Base-by-base conservation (phyloP, 2,888 invertebrate species). In the Ceriagrion tenellum region DNA sequence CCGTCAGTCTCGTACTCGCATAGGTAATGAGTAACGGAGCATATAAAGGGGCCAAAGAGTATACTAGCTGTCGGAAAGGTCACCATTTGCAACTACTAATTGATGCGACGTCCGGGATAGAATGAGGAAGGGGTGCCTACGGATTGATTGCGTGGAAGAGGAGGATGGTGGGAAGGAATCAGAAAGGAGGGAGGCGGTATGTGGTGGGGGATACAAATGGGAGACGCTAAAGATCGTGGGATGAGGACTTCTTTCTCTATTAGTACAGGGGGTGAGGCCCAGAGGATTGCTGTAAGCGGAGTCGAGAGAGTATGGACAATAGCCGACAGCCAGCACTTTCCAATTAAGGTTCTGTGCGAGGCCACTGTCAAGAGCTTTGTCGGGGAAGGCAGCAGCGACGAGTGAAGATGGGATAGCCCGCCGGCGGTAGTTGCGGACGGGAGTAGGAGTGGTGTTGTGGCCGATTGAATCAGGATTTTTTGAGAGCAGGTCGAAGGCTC, bases 311-410 rank as follows among this genome's bases (percentile, higher is more conserved):
- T 81, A 59, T 69, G 93, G 93, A 93, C 93, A 93, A 93, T 93
- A 69, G 93, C 93, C 93, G 74, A 74, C 93, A 69, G 93, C 93
- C 63, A 47, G 93, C 69, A 93, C 47, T 47, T 93, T 93, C 93
- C 93, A 93, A 93, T 93, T 93, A 93, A 93, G 93, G 93, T 35
- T n/a, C 47, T 63, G 91, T 20, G 63, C 63, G 63, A 74, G 69
- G 69, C 69, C 93, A 63, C 91, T 63, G 91, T 93, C 63, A n/a
- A 93, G 93, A n/a, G 93, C 63, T 93, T 91, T 93, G 93, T 93
- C 93, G 93, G 93, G 47, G 47, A 74, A 81, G 81, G 81, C 81
- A 81, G 35, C 81, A 81, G 81, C 81, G 69, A 55, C n/a, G 89
- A 47, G 47, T 8, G 88, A 88, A 35, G 88, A 88, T 88, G 30